These are phyloP conservation scores for Hepsetus odoe DNA, from an alignment of 2,113 vertebrate species.

Conservation along the genomic window DNA sequence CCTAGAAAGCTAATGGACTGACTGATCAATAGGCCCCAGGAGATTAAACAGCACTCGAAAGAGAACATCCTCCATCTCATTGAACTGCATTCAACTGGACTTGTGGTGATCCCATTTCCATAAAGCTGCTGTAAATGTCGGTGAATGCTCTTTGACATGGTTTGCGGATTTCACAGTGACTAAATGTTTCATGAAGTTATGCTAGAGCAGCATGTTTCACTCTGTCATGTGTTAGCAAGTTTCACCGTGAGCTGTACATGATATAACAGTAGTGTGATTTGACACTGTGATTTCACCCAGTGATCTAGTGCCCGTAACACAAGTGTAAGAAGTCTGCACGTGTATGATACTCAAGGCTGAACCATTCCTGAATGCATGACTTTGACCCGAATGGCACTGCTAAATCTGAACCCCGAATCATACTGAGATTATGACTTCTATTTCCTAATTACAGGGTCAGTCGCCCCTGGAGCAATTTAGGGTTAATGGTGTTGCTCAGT, in stretches of 20 bases:
- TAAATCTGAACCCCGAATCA: no score
- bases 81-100: constrained; percentile 5
- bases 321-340: no score
- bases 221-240: not conserved
- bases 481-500: no score
- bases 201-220: not conserved
- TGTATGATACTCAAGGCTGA: no score
- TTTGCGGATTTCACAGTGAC: constrained; percentile 4
- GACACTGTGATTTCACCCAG: no score
- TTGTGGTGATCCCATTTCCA: constrained; percentile 24
- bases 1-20: constrained; percentile 51
- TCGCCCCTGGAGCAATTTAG: no score
- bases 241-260: not conserved
- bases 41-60: constrained; percentile 28
- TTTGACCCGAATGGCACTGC: no score
- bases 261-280: not conserved
- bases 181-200: not conserved
- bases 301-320: not conserved
- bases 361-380: no score
- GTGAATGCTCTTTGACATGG: not conserved
- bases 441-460: no score
- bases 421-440: no score
- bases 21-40: constrained; percentile 61
- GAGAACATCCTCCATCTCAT: constrained; percentile 1
- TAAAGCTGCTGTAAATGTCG: not conserved